Evolutionary conservation across 2,113 vertebrate species (phyloP), one percentile per base, ranked within the genome.

Genomic region (Thryonomys swinderianus): DNA sequence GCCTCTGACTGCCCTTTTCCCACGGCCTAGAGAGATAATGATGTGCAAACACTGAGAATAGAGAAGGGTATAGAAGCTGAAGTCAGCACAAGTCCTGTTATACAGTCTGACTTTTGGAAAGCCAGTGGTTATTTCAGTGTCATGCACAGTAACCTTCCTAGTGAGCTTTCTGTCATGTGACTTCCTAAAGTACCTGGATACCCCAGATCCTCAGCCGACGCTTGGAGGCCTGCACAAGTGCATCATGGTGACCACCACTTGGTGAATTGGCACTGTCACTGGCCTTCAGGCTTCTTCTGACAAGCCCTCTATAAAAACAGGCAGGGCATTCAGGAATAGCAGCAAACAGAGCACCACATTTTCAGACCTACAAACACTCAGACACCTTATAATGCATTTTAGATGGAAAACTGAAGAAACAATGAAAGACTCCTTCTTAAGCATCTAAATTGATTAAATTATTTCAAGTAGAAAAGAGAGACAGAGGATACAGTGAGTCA

Each of bases 401-500:
- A 64, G 48, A 76, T 23, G 21, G 51, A 66, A 95, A 94, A 76
- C 30, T 9, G n/a, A 88, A 80, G 40, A 69, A 87, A 76, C 30
- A 62, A 23, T 89, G 37, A 48, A 30, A 78, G 90, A 23, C 1
- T 7, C 57, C 80, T 88, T 81, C 20, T 48, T 51, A 79, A 74
- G 51, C 51, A 88, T 55, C 32, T 90, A 74, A 92, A 74, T 8
- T 27, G 73, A 93, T 66, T 93, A 14, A 71, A 81, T 69, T 83
- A 59, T 88, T 83, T 88, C 45, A 80, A 85, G 17, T 4, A 57
- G 79, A 87, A 89, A 86, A 88, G 61, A 76, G 57, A 92, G 37
- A 88, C 27, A 62, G 12, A 4, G 11, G 62, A 82, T 37, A 1
- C 0, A 18, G 25, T 34, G 23, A 57, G 62, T 51, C 51, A 59